Base-by-base conservation (phyloP, 2,113 vertebrate species). In the Aspiorhynchus laticeps region DNA sequence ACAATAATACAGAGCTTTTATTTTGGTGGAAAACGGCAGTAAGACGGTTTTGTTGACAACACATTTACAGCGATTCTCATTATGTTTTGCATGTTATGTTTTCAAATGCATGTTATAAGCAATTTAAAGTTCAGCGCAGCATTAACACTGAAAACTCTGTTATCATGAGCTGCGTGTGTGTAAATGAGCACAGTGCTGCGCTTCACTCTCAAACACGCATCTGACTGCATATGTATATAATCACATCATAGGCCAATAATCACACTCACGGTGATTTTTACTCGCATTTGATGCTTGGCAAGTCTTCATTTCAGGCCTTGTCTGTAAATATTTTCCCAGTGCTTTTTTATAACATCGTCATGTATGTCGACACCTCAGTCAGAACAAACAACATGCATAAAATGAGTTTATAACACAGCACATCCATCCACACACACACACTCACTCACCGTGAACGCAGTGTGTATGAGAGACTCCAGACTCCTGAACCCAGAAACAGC, bases 401-500 rank as follows among this genome's bases (percentile, higher is more conserved):
- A 2, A 41, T 1, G 19, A 38, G 33, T 38, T 41, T 6, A 78
- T 8, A 12, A 48, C 12, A 4, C 51, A n/a, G 3, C 81, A 80
- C 78, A 61, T n/a, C n/a, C n/a, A n/a, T n/a, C 36, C n/a, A 59
- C 43, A 74, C 14, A 85, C 65, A 83, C 41, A 61, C 24, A 56
- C 26, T 53, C 31, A 90, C 94, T 93, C 51, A 95, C 95, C 21
- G 33, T 86, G 38, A 95, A 95, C 0, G 93, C 94, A 0, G 86
- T 88, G 88, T 92, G 92, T 33, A 95, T 89, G 0, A 95, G 85
- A 0, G 92, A 87, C 65, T 88, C 80, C 65, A 91, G 87, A 63
- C 79, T 84, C 56, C 90, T 53, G 15, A 85, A 84, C 59, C 93
- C 91, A 0, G 92, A 91, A n/a, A 93, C 41, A 0, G 89, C 87